phyloP scores from a whole-genome alignment of 2,888 invertebrate genomes.

The Sesia bembeciformis region DNA sequence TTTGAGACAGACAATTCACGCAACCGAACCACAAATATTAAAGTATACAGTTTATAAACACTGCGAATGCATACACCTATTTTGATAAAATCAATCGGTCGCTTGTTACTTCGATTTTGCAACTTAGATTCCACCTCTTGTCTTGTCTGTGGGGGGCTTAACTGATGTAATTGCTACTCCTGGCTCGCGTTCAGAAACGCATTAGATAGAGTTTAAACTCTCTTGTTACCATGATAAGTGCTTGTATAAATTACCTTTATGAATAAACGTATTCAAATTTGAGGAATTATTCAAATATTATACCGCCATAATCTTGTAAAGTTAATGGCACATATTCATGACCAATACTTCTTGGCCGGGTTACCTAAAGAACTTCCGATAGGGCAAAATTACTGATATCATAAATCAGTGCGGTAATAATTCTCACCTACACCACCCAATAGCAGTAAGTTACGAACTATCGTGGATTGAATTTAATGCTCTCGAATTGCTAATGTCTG shows the following conservation, averaged over 20 bases:
- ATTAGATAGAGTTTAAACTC: neutral
- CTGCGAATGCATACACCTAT: too few species aligned
- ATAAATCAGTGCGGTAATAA: constrained; percentile 45
- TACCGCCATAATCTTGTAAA: constrained; percentile 9
- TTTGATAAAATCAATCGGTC: too few species aligned
- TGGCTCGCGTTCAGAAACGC: neutral
- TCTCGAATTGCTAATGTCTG: constrained; percentile 37
- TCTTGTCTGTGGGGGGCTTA: neutral
- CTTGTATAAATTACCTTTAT: neutral
- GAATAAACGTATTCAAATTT: constrained; percentile 1
- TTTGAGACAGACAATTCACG: too few species aligned
- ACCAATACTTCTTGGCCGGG: constrained; percentile 17
- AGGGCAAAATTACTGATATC: constrained; percentile 37
- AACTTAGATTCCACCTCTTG: neutral
- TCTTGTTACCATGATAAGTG: neutral
- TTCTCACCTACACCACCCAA: constrained; percentile 35
- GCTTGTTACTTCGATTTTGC: too few species aligned
- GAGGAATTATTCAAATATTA: constrained; percentile 8
- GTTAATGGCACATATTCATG: constrained; percentile 13
- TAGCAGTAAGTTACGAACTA: constrained; percentile 27
- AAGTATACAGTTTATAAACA: too few species aligned
- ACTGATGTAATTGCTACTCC: neutral
- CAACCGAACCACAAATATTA: too few species aligned
- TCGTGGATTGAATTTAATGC: constrained; percentile 50
- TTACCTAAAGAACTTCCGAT: constrained; percentile 37